Percentiles rank a stretch among this genome's conserved stretches.
These are phyloP conservation scores for Melanotaenia duboulayi DNA, from an alignment of 2,113 vertebrate species.

Conservation along the genomic window DNA sequence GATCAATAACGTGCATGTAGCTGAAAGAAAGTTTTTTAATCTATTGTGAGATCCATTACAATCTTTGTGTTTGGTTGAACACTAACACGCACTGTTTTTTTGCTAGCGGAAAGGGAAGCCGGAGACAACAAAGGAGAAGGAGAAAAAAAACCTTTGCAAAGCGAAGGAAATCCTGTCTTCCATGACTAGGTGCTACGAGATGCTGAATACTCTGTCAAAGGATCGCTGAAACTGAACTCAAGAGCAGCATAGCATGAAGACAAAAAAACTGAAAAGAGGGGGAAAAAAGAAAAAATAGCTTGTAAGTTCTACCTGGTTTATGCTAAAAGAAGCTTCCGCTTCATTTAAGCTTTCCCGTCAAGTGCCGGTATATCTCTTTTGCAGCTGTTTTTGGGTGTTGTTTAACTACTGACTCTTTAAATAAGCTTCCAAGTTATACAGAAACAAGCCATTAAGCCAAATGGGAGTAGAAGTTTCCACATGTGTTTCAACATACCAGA, in stretches of 20 bases:
- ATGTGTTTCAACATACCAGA: background rate
- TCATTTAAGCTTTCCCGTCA: slow-evolving; percentile 48
- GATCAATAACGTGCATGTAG: background rate
- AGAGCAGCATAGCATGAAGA: slow-evolving; percentile 12
- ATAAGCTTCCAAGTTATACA: slow-evolving; percentile 32
- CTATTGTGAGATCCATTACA: too few species aligned
- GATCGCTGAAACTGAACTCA: slow-evolving; percentile 7
- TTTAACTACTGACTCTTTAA: slow-evolving; percentile 33
- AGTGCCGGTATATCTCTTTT: slow-evolving; percentile 33
- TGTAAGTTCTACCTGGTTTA: slow-evolving; percentile 22
- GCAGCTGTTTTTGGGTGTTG: slow-evolving; percentile 33
- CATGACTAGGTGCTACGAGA: slow-evolving; percentile 59
- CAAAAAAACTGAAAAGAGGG: background rate
- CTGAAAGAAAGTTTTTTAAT: too few species aligned
- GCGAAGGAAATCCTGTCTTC: slow-evolving; percentile 31
- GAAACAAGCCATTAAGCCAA: slow-evolving; percentile 21
- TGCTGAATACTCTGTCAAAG: slow-evolving; percentile 24
- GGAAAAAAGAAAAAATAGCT: background rate
- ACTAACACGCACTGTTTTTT: slow-evolving; percentile 28
- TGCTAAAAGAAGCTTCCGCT: slow-evolving; percentile 34
- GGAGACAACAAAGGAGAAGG: background rate
- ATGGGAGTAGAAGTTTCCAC: background rate
- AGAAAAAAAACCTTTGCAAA: slow-evolving; percentile 51
- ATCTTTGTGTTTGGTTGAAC: background rate
- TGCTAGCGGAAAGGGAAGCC: slow-evolving; percentile 25